Evolutionary conservation across 2,797 vertebrate genomes (phyloP).

Genomic region (Peromyscus aztecus): DNA sequence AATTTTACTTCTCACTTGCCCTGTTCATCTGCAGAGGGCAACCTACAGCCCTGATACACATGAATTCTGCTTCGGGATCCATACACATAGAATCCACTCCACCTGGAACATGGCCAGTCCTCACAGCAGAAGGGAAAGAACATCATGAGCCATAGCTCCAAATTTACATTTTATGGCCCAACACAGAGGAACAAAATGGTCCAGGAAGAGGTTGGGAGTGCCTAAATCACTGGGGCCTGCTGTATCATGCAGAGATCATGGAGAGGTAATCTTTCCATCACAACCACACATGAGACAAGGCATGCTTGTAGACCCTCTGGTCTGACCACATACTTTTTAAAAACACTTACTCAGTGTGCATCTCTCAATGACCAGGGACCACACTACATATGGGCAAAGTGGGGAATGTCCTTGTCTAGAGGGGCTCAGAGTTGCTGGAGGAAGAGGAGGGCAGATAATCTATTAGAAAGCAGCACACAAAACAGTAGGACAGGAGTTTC

Average conservation of each 20-base stretch:
- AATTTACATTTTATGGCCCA: neutral
- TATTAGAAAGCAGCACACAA: neutral
- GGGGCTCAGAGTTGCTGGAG: neutral
- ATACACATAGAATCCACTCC: neutral
- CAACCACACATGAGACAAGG: fast-evolving
- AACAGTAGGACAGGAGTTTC: neutral
- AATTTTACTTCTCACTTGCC: neutral
- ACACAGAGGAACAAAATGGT: neutral
- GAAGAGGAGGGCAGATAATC: neutral
- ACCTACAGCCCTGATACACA: neutral
- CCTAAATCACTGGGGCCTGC: neutral
- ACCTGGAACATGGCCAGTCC: neutral
- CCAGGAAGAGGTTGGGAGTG: neutral
- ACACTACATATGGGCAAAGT: neutral
- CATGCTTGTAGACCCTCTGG: neutral
- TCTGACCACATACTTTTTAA: neutral
- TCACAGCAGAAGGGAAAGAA: neutral
- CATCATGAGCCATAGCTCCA: neutral
- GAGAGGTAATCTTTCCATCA: neutral
- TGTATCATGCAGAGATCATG: neutral
- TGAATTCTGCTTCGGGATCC: neutral
- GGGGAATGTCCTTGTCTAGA: neutral
- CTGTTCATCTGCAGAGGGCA: neutral
- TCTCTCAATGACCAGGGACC: neutral
- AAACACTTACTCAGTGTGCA: neutral